These are phyloP conservation scores for Crenuchus spilurus DNA, from an alignment of 2,797 vertebrate species.

Conservation along the genomic window DNA sequence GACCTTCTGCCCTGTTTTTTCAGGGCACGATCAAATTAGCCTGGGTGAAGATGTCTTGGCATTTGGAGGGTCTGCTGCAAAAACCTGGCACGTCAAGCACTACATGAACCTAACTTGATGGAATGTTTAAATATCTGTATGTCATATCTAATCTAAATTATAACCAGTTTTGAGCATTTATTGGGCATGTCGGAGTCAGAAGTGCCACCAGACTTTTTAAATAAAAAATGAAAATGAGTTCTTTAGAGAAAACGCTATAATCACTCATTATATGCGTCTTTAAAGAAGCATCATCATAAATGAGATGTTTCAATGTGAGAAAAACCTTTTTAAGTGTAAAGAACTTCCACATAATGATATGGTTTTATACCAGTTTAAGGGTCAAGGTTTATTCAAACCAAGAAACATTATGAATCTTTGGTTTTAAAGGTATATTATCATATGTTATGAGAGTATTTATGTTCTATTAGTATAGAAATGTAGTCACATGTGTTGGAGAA, in stretches of 20 bases:
- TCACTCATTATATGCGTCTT: too few relatives aligned
- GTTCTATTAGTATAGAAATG: background rate
- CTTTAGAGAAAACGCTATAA: too few relatives aligned
- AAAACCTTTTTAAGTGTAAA: too few relatives aligned
- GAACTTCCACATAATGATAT: too few relatives aligned
- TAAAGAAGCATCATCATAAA: too few relatives aligned
- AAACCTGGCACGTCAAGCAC: slow-evolving; percentile 22
- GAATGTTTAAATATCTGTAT: background rate
- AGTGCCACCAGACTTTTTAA: background rate
- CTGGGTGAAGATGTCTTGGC: slow-evolving; percentile 34
- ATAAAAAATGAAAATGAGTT: too few relatives aligned
- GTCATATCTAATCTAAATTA: background rate
- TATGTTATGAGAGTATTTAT: too few relatives aligned
- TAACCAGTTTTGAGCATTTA: background rate
- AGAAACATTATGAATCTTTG: too few relatives aligned
- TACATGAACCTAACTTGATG: slow-evolving; percentile 18
- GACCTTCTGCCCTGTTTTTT: slow-evolving; percentile 48
- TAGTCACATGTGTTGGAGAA: slow-evolving; percentile 13
- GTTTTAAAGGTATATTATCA: too few relatives aligned
- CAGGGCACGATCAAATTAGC: slow-evolving; percentile 36
- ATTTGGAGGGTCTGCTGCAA: slow-evolving; percentile 27
- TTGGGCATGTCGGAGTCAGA: background rate
- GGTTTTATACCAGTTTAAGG: too few relatives aligned
- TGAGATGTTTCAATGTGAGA: too few relatives aligned
- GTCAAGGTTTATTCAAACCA: too few relatives aligned